Evolutionary conservation across 2,113 vertebrate species (phyloP), one percentile per base, ranked within the genome.

Genomic region (Clarias batrachus): DNA sequence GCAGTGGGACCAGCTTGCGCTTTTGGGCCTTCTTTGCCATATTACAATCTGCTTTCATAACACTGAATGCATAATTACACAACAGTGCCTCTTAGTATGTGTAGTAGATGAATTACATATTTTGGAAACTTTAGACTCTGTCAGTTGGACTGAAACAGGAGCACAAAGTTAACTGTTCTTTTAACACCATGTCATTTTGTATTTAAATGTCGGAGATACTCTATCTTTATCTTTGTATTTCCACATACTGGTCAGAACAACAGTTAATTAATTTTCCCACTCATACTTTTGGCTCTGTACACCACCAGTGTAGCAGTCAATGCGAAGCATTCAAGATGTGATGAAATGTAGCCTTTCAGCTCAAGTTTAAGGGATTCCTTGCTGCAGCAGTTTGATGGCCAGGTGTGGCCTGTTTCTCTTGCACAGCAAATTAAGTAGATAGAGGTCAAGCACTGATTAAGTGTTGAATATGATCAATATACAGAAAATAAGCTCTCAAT

Each of bases 1-100:
- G 76, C 76, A 74, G 54, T 68, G 59, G 63, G 33, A 82, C 30
- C 79, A 83, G 79, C 68, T 86, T 86, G 59, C 52, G 60, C 27
- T 21, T 37, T 21, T 27, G 27, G 48, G 25, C 30, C 37, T 79
- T 25, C 16, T 62, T 16, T 82, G 57, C 25, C 62, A 89, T 65
- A 79, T 62, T 56, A 48, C 52, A 54, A 12, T 52, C 41, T 86
- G 41, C 57, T 65, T 66, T 48, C 25, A 60, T 10, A 57, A 12
- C 54, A 27, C 70, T 65, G 21, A 85, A 62, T 41, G 10, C 37
- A 56, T 27, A 37, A 37, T 13, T 85, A 17, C 19, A 80, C 19
- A 66, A 65, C 11, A 68, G 4, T 27, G 16, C 19, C 30, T n/a
- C 30, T 59, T 33, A 66, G 10, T 30, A 70, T 5, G n/a, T 14